A percentile compares a stretch with the other conserved stretches of the same genome.
These are phyloP conservation scores for Gymnocephalus cernua DNA, from an alignment of 2,113 vertebrate species.

Conservation along the genomic window DNA sequence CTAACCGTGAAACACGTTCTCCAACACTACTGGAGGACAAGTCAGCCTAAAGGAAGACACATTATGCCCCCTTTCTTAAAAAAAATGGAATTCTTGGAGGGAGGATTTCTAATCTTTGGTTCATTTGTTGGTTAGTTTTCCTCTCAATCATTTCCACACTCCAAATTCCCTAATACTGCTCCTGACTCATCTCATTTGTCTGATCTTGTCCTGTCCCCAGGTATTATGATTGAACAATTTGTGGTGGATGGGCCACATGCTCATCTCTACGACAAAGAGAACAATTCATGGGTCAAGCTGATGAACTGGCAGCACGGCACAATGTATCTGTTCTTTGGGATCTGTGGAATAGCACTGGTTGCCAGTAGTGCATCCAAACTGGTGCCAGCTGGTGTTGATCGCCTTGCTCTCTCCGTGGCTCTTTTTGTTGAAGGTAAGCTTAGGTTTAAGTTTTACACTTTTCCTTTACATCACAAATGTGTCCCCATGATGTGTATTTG, in stretches of 20 bases:
- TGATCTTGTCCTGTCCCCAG: conserved; percentile 72
- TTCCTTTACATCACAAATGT: not conserved
- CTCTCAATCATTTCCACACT: not conserved
- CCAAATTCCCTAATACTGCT: not conserved
- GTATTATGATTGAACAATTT: conserved; percentile 96
- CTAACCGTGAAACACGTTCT: conserved; percentile 89
- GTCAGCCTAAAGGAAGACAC: conserved; percentile 68
- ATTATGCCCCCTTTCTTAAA: conserved; percentile 62
- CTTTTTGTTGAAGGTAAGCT: conserved; percentile 91
- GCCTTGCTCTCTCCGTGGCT: conserved; percentile 85
- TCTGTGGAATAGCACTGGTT: conserved; percentile 86
- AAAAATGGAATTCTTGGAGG: conserved; percentile 88
- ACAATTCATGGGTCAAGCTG: conserved; percentile 88
- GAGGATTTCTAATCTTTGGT: conserved; percentile 83
- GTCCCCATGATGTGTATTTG: not conserved
- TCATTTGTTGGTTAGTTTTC: conserved; percentile 88
- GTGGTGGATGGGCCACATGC: conserved; percentile 93
- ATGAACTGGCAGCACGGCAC: conserved; percentile 99
- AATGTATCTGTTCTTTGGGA: conserved; percentile 96
- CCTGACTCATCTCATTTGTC: not conserved
- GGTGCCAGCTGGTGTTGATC: conserved; percentile 87
- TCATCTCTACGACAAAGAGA: conserved; percentile 80
- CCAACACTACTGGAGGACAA: conserved; percentile 82
- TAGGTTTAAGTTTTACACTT: not conserved
- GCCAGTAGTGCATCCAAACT: conserved; percentile 65